A percentile compares a stretch with the other conserved stretches of the same genome.
Conservation (phyloP, 2,113 vertebrate species). For the Cisticola juncidis region DNA sequence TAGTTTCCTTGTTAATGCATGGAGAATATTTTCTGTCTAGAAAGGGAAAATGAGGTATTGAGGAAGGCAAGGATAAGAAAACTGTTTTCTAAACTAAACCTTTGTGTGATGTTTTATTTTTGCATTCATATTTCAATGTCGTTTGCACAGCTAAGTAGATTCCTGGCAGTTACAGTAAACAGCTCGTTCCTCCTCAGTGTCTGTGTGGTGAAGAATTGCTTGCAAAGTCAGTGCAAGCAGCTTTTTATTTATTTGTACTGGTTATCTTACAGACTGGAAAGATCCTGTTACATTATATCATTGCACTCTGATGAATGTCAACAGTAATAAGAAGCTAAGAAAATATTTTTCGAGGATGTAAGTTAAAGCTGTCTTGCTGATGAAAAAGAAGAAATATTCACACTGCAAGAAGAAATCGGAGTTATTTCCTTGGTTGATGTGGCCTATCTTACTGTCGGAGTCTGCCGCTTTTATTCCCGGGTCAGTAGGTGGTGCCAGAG, state of each 20-base stretch:
- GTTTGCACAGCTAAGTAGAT: slow-evolving; percentile 1
- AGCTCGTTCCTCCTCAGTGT: neutral
- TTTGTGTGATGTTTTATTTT: neutral
- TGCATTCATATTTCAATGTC: neutral
- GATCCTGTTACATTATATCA: slow-evolving; percentile 29
- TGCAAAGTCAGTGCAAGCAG: neutral
- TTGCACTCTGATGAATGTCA: slow-evolving; percentile 8
- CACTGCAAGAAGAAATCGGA: neutral
- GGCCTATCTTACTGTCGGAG: neutral
- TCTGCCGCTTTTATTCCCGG: neutral
- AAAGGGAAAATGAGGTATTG: neutral
- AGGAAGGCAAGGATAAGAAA: neutral
- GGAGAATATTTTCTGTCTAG: neutral
- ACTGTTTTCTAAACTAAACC: neutral
- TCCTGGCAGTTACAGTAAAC: neutral
- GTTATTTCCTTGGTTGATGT: neutral
- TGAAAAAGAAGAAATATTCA: neutral
- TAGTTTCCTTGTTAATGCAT: neutral
- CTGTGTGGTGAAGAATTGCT: slow-evolving; percentile 35
- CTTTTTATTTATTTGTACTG: slow-evolving; percentile 52
- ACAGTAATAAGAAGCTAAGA: slow-evolving; percentile 9
- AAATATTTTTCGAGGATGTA: slow-evolving; percentile 17
- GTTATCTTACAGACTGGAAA: slow-evolving; percentile 2
- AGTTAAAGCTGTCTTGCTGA: neutral
- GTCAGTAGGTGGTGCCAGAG: slow-evolving; percentile 71